These are phyloP conservation scores for Sebastes diploproa DNA, from an alignment of 2,797 vertebrate genomes.

Conservation along the genomic window DNA sequence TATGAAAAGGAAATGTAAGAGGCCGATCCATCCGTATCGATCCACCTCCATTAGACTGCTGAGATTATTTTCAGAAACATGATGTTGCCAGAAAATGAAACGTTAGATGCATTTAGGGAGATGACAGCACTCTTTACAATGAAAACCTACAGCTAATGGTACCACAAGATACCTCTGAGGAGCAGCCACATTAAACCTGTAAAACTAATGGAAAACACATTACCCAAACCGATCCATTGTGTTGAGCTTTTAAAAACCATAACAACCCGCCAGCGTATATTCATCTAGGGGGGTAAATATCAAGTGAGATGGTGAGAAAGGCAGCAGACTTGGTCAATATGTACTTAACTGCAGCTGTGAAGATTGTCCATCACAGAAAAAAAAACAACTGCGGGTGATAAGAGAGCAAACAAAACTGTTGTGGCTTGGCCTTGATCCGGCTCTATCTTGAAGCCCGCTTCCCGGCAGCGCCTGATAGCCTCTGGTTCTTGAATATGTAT, in stretches of 20 bases:
- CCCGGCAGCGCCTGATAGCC: constrained; percentile 23
- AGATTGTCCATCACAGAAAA: constrained; percentile 22
- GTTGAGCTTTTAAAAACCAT: constrained; percentile 16
- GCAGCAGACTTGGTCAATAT: constrained; percentile 65
- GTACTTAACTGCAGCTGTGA: constrained; percentile 48
- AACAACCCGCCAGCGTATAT: constrained; percentile 7
- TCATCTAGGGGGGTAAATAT: neutral
- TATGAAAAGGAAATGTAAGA: constrained; percentile 76
- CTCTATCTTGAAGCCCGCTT: constrained; percentile 11
- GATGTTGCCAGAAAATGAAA: constrained; percentile 62
- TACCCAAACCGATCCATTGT: constrained; percentile 15
- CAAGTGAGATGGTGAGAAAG: constrained; percentile 48
- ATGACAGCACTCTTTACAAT: constrained; percentile 49
- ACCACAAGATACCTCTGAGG: constrained; percentile 27
- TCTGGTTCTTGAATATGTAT: constrained; percentile 63
- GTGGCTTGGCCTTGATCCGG: constrained; percentile 33
- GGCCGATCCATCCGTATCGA: constrained; percentile 69
- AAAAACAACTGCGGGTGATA: constrained; percentile 8
- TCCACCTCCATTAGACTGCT: constrained; percentile 72
- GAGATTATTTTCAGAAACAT: constrained; percentile 71
- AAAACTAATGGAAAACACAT: constrained; percentile 47
- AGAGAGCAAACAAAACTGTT: constrained; percentile 24
- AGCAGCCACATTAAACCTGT: constrained; percentile 30
- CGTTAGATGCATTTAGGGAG: constrained; percentile 45
- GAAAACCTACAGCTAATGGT: constrained; percentile 45